Evolutionary conservation across 1,140 invertebrate genomes (phyloP), one percentile per base, ranked within the genome.

Genomic region (Eumeta japonica): DNA sequence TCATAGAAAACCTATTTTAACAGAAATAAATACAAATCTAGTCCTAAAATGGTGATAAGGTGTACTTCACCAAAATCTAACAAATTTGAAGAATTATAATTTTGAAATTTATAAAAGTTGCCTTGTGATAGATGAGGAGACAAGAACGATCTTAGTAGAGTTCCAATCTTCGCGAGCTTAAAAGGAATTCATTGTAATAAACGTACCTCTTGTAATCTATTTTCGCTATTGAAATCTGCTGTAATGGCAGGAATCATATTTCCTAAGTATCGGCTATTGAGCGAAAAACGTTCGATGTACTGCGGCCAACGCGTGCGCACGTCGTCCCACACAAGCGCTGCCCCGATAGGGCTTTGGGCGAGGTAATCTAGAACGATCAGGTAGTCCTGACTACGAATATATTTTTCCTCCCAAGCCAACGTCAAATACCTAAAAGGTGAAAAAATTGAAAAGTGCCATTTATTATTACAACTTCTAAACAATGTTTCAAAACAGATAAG

Each of bases 381-480:
- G 50, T 90, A 92, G 67, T 95, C 92, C 64, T 95, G 92, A 5
- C 83, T 75, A 14, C 90, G 78, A 1, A 96, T 83, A 35, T 85
- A 80, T 1, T 62, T 80, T 46, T 90, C 86, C 55, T 93, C 79
- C 77, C 84, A 85, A 0, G 88, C 83, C 34, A 85, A 71, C 0
- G 11, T 79, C 62, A 48, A 89, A 77, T 58, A 87, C 83, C 60
- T 90, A 86, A 50, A 35, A 61, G 50, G 52, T 63, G 24, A 37
- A 32, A 12, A 36, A n/a, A n/a, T n/a, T n/a, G n/a, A n/a, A n/a
- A n/a, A n/a, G n/a, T n/a, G n/a, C n/a, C n/a, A n/a, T n/a, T n/a
- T n/a, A n/a, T n/a, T n/a, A n/a, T n/a, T n/a, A n/a, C n/a, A n/a
- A n/a, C n/a, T n/a, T n/a, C n/a, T n/a, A n/a, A n/a, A n/a, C n/a